Conservation (phyloP, 92 coral and sea anemone genomes). For the Bergia puertoricense region DNA sequence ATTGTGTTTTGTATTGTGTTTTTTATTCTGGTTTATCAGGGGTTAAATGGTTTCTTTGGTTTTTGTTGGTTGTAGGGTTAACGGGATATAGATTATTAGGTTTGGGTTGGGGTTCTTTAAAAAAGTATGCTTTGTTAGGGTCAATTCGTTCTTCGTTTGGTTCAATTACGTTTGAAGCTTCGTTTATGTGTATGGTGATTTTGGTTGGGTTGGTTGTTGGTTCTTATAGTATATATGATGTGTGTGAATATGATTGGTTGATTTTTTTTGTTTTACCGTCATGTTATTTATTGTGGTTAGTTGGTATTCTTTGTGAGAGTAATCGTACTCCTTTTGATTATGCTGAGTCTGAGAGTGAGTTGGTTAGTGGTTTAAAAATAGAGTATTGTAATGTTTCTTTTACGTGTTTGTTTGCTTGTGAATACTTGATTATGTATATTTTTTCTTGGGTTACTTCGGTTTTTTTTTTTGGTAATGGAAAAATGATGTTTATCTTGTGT, state of each 20-base stretch:
- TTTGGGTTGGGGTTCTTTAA: not conserved
- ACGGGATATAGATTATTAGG: not conserved
- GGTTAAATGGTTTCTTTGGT: not conserved
- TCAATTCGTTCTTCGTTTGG: not conserved
- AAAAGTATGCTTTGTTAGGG: not conserved
- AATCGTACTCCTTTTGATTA: constrained; percentile 2
- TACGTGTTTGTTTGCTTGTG: not conserved
- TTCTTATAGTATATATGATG: not conserved
- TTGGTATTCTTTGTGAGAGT: not conserved
- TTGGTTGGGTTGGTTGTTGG: not conserved
- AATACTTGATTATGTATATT: not conserved
- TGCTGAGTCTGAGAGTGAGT: not conserved
- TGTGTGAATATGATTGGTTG: not conserved
- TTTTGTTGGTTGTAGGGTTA: not conserved
- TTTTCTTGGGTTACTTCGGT: not conserved
- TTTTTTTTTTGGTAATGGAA: too few relatives aligned
- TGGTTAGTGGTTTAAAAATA: not conserved
- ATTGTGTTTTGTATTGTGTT: not conserved
- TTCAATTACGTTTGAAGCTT: not conserved
- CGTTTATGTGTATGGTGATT: not conserved
- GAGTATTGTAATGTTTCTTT: not conserved
- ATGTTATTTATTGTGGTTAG: not conserved
- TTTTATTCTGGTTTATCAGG: not conserved
- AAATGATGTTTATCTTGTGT: too few relatives aligned
- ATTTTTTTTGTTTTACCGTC: not conserved